Percentiles rank a stretch among this genome's conserved stretches.
phyloP scores from a whole-genome alignment of 2,797 vertebrate species.

The Notamacropus eugenii region DNA sequence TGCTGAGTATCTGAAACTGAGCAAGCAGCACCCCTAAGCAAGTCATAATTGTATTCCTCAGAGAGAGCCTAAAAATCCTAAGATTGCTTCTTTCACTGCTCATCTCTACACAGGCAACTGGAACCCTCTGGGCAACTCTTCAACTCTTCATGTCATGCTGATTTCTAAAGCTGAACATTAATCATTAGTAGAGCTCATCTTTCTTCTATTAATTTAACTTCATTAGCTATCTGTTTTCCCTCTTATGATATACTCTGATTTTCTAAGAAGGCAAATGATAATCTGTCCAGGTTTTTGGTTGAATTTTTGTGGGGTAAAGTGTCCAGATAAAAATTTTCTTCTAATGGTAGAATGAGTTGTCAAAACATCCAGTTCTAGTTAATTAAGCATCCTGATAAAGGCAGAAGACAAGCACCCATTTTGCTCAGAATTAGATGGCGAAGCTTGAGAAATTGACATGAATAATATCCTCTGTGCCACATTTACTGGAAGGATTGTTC shows the following conservation, averaged over 20 bases:
- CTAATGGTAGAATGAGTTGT: not conserved
- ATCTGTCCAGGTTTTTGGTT: not conserved
- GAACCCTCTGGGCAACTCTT: slow-evolving; percentile 48
- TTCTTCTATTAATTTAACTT: slow-evolving; percentile 65
- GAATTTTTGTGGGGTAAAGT: not conserved
- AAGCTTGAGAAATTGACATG: not conserved
- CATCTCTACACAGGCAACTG: not conserved
- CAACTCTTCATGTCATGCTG: slow-evolving; percentile 17
- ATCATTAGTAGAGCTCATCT: slow-evolving; percentile 60
- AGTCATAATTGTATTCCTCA: slow-evolving; percentile 42
- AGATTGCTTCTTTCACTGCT: slow-evolving; percentile 13
- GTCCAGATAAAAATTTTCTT: not conserved
- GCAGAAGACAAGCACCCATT: not conserved
- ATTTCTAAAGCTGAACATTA: slow-evolving; percentile 59
- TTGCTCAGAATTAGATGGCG: not conserved
- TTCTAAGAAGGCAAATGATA: not conserved
- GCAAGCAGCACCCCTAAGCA: slow-evolving; percentile 44
- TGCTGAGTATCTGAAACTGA: slow-evolving; percentile 5
- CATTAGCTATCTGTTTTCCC: slow-evolving; percentile 34
- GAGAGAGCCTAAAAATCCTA: not conserved
- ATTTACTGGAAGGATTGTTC: not conserved
- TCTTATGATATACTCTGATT: slow-evolving; percentile 20
- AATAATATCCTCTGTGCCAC: not conserved
- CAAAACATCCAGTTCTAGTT: not conserved
- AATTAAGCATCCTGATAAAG: not conserved